Conservation (phyloP, 1,140 invertebrate genomes). For the Apis dorsata region DNA sequence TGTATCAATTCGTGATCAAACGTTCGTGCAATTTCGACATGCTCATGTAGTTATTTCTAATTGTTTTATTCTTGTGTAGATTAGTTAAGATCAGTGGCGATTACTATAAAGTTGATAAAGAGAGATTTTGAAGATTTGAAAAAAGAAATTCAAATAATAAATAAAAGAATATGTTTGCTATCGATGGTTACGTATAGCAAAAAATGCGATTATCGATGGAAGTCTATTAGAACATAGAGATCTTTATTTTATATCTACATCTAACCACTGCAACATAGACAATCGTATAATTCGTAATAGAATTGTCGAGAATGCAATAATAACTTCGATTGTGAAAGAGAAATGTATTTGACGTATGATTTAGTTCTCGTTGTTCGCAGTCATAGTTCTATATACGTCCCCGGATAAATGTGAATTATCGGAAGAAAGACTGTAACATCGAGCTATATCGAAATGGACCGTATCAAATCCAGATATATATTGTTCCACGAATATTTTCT, state of each 20-base stretch:
- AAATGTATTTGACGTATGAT: conserved; percentile 26
- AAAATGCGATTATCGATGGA: neutral
- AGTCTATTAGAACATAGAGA: neutral
- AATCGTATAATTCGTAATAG: neutral
- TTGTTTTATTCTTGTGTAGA: too few species aligned
- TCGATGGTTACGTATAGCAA: neutral
- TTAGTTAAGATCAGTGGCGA: too few species aligned
- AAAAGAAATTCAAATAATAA: neutral
- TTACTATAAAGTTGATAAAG: too few species aligned
- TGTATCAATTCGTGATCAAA: too few species aligned
- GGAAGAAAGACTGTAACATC: neutral
- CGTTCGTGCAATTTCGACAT: too few species aligned
- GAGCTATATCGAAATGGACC: neutral
- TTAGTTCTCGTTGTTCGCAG: conserved; percentile 7
- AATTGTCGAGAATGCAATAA: conserved; percentile 6
- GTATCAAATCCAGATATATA: neutral
- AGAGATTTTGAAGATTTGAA: too few species aligned
- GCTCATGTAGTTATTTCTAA: too few species aligned
- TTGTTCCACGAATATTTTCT: neutral
- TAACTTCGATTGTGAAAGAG: neutral
- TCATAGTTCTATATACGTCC: neutral
- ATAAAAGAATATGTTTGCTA: neutral
- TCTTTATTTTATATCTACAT: neutral
- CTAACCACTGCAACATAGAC: neutral
- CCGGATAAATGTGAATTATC: conserved; percentile 2